Evolutionary conservation across 2,797 vertebrate genomes (phyloP), one percentile per base, ranked within the genome.

Genomic region (Cephalopachus bancanus): DNA sequence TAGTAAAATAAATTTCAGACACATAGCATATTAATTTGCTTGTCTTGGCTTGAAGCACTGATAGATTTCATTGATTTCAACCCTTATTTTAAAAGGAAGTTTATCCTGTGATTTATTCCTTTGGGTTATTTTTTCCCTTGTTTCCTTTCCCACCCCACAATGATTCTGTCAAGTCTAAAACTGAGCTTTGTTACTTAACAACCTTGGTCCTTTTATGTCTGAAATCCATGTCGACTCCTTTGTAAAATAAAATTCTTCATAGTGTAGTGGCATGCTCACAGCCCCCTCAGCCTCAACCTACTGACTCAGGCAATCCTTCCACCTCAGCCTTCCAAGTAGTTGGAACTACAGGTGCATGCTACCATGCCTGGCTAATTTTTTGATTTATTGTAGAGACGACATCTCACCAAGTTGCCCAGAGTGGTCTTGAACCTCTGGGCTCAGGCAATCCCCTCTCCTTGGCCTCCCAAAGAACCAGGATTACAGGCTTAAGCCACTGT

Each of bases 1-100:
- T 17, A 33, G 24, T 53, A 71, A 84, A 94, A 84, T 16, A 79
- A 64, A 90, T 88, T 97, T 95, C 14, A 93, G 12, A 65, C 83
- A 28, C 20, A 53, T 17, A 67, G 20, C 6, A 88, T 93, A 28
- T 86, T 87, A 78, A 88, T 92, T 87, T 94, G 28, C 37, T 79
- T 60, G 59, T 49, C 10, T 93, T 92, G 28, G 33, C 59, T 83
- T 85, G 16, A 87, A 87, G 24, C 4, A 53, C 26, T 74, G 44
- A n/a, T 59, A 85, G 7, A 86, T 71, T 91, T 87, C 24, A 83
- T 49, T 80, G 12, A 90, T 80, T 96, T 89, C 28, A 79, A 10
- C 2, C 7, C 7, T 88, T 37, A 83, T 96, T 86, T 24, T 69
- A 92, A 83, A 12, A 67, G 14, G 12, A 7, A 53, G 28, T 26